Conservation (phyloP, 2,888 invertebrate species). For the Dryobotodes eremita region DNA sequence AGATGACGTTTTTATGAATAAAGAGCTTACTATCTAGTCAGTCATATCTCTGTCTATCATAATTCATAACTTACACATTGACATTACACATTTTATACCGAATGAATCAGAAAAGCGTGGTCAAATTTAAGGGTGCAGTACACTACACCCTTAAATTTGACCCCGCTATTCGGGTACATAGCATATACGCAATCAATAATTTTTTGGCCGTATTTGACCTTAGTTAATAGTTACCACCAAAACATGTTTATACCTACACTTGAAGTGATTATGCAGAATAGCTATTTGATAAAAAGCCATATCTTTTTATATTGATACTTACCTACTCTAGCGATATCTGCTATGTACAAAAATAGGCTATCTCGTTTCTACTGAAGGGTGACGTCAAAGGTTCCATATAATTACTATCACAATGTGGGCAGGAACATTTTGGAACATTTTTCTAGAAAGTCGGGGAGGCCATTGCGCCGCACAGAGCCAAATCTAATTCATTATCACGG, state of each 20-base stretch:
- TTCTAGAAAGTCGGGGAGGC: background rate
- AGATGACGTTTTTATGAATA: conserved; percentile 44
- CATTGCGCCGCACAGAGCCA: background rate
- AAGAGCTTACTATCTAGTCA: conserved; percentile 42
- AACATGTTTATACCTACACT: conserved; percentile 14
- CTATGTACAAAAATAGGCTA: conserved; percentile 42
- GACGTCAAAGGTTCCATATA: conserved; percentile 38
- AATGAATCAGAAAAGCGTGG: background rate
- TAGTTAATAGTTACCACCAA: background rate
- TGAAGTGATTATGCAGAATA: conserved; percentile 9
- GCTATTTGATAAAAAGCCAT: conserved; percentile 32
- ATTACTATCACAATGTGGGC: conserved; percentile 6
- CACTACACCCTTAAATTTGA: background rate
- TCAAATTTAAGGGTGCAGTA: background rate
- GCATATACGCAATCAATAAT: background rate
- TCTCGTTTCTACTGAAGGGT: conserved; percentile 9
- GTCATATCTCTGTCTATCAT: conserved; percentile 30
- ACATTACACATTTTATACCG: too few relatives aligned
- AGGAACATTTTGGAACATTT: conserved; percentile 4
- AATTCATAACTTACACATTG: conserved; percentile 16
- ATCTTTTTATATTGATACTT: conserved; percentile 44
- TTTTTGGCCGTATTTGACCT: background rate
- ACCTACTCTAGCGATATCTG: conserved; percentile 29
- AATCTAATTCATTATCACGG: background rate
- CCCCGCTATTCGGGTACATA: too few relatives aligned